Evolutionary conservation across 2,888 invertebrate genomes (phyloP), one percentile per base, ranked within the genome.

Genomic region (Mythimna albipuncta): DNA sequence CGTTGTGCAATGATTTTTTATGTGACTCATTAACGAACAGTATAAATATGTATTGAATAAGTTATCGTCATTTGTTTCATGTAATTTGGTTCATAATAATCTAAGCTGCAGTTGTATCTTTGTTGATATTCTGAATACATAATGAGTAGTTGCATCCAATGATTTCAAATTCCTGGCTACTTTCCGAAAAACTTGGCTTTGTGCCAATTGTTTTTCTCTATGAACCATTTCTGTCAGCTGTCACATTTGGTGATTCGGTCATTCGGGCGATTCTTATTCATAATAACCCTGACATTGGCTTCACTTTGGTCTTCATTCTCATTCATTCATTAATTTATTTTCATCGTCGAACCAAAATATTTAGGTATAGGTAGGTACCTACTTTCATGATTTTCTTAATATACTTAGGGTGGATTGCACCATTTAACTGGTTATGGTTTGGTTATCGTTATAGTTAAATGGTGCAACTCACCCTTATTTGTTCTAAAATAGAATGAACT

Each of bases 21-120:
- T 6, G 13, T 74, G 77, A 77, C 7, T 74, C 74, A 77, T 32
- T 2, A 6, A 19, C 16, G 16, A 32, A 44, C 41, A 58, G 11
- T 16, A 2, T 10, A 69, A 41, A 19, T 32, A 32, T 50, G 13
- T 21, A 41, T 55, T 47, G 0, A 19, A 52, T 57, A 26, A 26
- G 1, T 35, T 2, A 26, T 7, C 26, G n/a, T 21, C 0, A 64
- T 64, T 13, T 50, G 13, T 38, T 41, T 47, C 6, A 9, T 11
- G 19, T 41, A n/a, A 10, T 41, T 41, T 32, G 32, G 0, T 64
- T 62, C 26, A 16, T 26, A 6, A 26, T 44, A 59, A 19, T 26
- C n/a, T 1, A 59, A 59, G n/a, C 6, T 21, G 21, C 21, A n/a
- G 11, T 9, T 41, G 13, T 9, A n/a, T 61, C 1, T 44, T 61